Evolutionary conservation across 2,797 vertebrate species (phyloP).

Genomic region (Moxostoma hubbsi): DNA sequence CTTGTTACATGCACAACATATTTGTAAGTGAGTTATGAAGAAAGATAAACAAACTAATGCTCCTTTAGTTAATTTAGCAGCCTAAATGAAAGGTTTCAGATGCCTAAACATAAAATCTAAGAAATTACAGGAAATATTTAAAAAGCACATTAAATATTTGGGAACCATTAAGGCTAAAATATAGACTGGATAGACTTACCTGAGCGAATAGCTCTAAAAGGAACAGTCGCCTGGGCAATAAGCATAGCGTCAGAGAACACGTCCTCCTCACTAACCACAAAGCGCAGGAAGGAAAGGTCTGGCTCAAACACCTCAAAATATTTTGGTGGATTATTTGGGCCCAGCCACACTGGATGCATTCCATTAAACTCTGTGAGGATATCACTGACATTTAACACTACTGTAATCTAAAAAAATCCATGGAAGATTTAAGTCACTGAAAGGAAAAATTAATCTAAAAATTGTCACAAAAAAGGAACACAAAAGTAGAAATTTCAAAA

Average conservation of each 20-base stretch:
- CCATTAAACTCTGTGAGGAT: slow-evolving; percentile 89
- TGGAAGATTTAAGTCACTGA: not conserved
- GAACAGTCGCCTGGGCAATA: slow-evolving; percentile 92
- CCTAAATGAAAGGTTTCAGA: too few species aligned
- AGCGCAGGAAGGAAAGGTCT: slow-evolving; percentile 90
- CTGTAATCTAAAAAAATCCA: not conserved
- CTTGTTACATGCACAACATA: too few species aligned
- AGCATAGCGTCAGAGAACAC: slow-evolving; percentile 98
- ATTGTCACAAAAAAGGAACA: too few species aligned
- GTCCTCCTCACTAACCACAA: slow-evolving; percentile 94
- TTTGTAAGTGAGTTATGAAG: too few species aligned
- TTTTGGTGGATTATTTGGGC: slow-evolving; percentile 67
- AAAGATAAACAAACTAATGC: too few species aligned
- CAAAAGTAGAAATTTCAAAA: too few species aligned
- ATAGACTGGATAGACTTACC: slow-evolving; percentile 70
- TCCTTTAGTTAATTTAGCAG: too few species aligned
- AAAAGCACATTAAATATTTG: too few species aligned
- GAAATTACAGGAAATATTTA: too few species aligned
- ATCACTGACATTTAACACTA: not conserved
- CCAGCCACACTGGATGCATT: slow-evolving; percentile 90
- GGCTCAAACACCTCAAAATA: slow-evolving; percentile 89
- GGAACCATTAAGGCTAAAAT: too few species aligned
- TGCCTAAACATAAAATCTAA: too few species aligned
- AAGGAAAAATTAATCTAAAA: too few species aligned
- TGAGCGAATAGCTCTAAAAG: slow-evolving; percentile 91